A percentile compares a stretch with the other conserved stretches of the same genome.
Conservation (phyloP, 2,113 vertebrate genomes). For the Menidia beryllina region DNA sequence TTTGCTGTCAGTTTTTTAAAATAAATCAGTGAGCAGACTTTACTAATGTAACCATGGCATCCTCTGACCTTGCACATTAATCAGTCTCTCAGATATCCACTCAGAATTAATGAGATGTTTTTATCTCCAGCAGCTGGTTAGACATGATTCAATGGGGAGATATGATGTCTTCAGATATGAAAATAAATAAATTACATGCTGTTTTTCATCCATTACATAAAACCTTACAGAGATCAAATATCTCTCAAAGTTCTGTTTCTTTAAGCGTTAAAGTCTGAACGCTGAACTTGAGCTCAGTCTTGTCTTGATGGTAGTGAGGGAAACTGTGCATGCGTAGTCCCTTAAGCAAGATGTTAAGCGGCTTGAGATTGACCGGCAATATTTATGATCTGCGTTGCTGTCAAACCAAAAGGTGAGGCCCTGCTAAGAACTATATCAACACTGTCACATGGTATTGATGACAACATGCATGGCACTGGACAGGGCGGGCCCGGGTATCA, state of each 20-base stretch:
- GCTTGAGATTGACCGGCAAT: constrained; percentile 17
- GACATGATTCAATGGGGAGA: too few species aligned
- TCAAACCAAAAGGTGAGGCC: constrained; percentile 46
- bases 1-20: background rate
- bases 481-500: constrained; percentile 37
- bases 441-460: constrained; percentile 51
- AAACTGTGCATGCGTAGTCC: background rate
- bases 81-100: too few species aligned
- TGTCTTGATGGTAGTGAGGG: background rate
- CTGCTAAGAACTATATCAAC: constrained; percentile 32
- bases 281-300: background rate
- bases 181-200: background rate
- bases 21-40: too few species aligned
- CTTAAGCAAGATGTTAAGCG: background rate
- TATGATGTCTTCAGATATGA: too few species aligned
- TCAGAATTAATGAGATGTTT: too few species aligned
- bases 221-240: background rate
- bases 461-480: constrained; percentile 55
- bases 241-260: background rate
- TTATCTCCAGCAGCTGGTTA: too few species aligned
- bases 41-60: too few species aligned
- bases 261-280: background rate
- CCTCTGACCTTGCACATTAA: too few species aligned
- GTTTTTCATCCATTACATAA: background rate
- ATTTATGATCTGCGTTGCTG: constrained; percentile 25